These are phyloP conservation scores for Charadrius vociferus DNA, from an alignment of 2,113 vertebrate species.

Conservation along the genomic window DNA sequence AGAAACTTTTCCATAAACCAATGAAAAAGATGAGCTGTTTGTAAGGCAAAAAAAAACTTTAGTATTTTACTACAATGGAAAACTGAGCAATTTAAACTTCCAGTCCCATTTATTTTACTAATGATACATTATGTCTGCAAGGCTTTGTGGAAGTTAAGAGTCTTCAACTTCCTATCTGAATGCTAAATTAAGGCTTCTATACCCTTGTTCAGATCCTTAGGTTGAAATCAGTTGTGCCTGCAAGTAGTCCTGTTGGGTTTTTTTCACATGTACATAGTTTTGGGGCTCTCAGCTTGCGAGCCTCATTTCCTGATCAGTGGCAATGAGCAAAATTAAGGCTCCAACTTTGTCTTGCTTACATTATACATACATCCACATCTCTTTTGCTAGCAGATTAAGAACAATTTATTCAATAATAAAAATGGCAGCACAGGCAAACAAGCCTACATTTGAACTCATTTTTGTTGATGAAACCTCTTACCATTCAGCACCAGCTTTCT, in stretches of 20 bases:
- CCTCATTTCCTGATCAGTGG: background rate
- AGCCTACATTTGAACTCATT: background rate
- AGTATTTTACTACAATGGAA: background rate
- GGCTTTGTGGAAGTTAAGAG: background rate
- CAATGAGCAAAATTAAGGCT: background rate
- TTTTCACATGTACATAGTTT: background rate
- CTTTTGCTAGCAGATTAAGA: background rate
- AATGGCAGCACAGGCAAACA: background rate
- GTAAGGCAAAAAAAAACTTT: background rate
- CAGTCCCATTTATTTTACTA: background rate
- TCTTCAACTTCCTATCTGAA: background rate
- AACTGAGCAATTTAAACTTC: background rate
- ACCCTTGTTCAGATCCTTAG: background rate
- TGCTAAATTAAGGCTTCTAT: background rate
- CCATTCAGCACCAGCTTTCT: background rate
- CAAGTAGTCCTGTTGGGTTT: background rate
- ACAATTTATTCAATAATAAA: background rate
- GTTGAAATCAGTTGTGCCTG: background rate
- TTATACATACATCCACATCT: background rate
- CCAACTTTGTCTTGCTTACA: background rate
- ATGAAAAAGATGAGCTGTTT: background rate
- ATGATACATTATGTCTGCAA: background rate
- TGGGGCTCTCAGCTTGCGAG: background rate
- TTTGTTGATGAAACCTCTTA: background rate
- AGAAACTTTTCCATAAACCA: background rate